Base-by-base conservation (phyloP, 2,797 vertebrate species). In the Meriones psammophilus region DNA sequence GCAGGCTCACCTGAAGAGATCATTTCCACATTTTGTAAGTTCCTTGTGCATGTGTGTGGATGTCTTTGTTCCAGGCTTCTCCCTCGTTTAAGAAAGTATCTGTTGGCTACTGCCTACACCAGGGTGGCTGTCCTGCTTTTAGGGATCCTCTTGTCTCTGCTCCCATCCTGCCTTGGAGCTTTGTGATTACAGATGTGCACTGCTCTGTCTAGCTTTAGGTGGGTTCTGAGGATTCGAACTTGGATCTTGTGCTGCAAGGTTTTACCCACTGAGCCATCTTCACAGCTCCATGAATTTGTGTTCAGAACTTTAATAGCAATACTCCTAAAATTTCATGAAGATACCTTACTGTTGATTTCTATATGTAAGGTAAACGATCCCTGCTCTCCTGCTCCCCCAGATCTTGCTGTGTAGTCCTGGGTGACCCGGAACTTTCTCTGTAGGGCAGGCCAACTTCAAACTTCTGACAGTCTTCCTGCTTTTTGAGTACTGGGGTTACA, bases 301-400 rank as follows among this genome's bases (percentile, higher is more conserved):
- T 89, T 92, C 28, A 30, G 78, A 66, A 68, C 83, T 94, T 87
- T 92, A 88, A 20, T 64, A 90, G 56, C 17, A 91, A 28, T 93
- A 42, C 33, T 3, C 46, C 36, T 92, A 69, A 89, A 24, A 60
- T 74, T 54, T 84, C 77, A 56, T 87, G n/a, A 94, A 88, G 39
- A 20, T 88, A 17, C 64, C 46, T 94, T 80, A 71, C 39, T 95
- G 4, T 84, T 81, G 50, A 30, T 84, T 95, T 93, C 81, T 88
- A 58, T 74, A 30, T 39, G 36, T 58, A 77, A 77, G 13, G 39
- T 46, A 77, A 62, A 58, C 39, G 68, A 20, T 8, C 15, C 69
- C 8, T 36, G 84, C 50, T 39, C 14, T 15, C 69, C n/a, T 36
- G 8, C 56, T 58, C 56, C 28, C 18, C 28, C 18, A 30, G 56